A percentile compares a stretch with the other conserved stretches of the same genome.
These are phyloP conservation scores for Acrossocheilus fasciatus DNA, from an alignment of 2,797 vertebrate species.

Conservation along the genomic window DNA sequence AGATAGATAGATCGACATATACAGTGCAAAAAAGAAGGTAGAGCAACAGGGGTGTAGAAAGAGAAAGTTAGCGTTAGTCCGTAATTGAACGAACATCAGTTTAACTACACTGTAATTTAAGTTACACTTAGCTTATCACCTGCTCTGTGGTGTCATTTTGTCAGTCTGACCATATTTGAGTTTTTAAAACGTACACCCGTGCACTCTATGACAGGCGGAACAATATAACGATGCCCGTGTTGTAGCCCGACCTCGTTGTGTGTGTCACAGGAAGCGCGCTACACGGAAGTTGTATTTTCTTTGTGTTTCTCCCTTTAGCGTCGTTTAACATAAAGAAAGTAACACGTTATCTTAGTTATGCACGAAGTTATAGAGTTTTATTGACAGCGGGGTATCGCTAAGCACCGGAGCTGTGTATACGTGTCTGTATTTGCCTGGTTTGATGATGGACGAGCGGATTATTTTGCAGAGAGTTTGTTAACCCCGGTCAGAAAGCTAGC, in stretches of 20 bases:
- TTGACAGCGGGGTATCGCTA: slow-evolving; percentile 64
- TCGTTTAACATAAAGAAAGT: slow-evolving; percentile 80
- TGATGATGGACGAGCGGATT: slow-evolving; percentile 62
- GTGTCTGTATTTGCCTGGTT: slow-evolving; percentile 56
- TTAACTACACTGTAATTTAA: background rate
- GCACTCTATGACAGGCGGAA: slow-evolving; percentile 71
- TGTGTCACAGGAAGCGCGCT: slow-evolving; percentile 81
- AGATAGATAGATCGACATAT: background rate
- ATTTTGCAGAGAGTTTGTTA: slow-evolving; percentile 73
- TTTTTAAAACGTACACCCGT: background rate
- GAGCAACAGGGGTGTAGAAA: background rate
- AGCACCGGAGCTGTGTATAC: slow-evolving; percentile 59
- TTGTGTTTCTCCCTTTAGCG: slow-evolving; percentile 85
- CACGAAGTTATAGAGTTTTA: slow-evolving; percentile 47
- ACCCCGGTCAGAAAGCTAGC: slow-evolving; percentile 66
- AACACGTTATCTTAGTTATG: slow-evolving; percentile 66
- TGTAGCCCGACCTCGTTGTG: slow-evolving; percentile 74
- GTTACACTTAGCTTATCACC: background rate
- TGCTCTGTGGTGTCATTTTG: background rate
- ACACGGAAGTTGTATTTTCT: slow-evolving; percentile 87
- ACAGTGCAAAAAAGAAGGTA: background rate
- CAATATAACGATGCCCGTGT: slow-evolving; percentile 62
- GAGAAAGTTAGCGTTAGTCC: background rate
- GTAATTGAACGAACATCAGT: background rate
- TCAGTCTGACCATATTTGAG: background rate